phyloP scores from a whole-genome alignment of 2,113 vertebrate genomes.

The Sprattus sprattus region DNA sequence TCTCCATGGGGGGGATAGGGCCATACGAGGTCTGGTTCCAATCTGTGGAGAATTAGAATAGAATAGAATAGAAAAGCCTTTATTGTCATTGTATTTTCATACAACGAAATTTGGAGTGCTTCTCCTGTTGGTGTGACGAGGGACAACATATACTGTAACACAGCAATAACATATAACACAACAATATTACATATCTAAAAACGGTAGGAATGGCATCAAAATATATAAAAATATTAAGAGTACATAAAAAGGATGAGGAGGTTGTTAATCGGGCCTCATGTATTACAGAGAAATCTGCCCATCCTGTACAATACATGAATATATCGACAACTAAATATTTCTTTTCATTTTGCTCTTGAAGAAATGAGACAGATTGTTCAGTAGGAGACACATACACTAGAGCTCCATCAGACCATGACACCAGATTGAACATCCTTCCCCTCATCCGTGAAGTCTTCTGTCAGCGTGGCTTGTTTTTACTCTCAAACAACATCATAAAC shows the following conservation, averaged over 20 bases:
- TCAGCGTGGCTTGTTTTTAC: slow-evolving; percentile 36
- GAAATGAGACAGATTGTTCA: neutral
- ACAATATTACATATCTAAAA: no score
- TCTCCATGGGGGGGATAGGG: slow-evolving; percentile 74
- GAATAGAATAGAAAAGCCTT: no score
- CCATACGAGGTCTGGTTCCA: slow-evolving; percentile 92
- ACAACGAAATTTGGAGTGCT: no score
- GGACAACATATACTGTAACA: no score
- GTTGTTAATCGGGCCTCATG: neutral
- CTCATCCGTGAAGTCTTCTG: slow-evolving; percentile 26
- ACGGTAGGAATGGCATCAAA: no score
- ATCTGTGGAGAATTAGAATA: slow-evolving; percentile 65
- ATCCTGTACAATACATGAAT: neutral
- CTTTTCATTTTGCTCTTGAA: neutral
- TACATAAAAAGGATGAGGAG: no score
- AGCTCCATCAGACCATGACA: neutral
- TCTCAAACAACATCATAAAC: slow-evolving; percentile 39
- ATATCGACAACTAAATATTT: neutral
- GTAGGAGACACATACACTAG: neutral
- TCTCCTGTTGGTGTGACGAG: no score
- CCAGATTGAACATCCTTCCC: neutral
- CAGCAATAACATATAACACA: no score
- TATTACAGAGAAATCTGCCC: neutral
- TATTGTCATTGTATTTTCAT: no score
- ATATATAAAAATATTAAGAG: no score